Conservation (phyloP, 2,888 invertebrate genomes). For the Acanthacorydalis orientalis region DNA sequence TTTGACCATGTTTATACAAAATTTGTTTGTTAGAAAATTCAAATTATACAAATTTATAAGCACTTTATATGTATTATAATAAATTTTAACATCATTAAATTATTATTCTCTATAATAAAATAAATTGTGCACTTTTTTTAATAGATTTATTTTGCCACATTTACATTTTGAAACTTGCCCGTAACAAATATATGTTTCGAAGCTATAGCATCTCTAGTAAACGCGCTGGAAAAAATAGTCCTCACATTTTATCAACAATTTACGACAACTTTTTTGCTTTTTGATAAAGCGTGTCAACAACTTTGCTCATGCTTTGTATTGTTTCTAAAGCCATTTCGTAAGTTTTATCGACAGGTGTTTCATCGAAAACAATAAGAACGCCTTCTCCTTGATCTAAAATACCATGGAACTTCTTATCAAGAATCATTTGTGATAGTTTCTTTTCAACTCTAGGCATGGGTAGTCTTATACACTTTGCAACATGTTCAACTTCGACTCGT, state of each 20-base stretch:
- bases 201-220: no score
- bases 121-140: no score
- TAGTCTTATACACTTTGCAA: slow-evolving; percentile 79
- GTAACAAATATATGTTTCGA: no score
- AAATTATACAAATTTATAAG: no score
- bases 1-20: no score
- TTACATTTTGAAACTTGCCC: no score
- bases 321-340: slow-evolving; percentile 95
- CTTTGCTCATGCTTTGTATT: slow-evolving; percentile 98
- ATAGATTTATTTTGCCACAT: no score
- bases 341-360: slow-evolving; percentile 85
- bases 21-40: no score
- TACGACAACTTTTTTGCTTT: slow-evolving; percentile 97
- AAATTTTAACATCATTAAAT: no score
- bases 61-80: no score
- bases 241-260: neutral
- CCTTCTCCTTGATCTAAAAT: slow-evolving; percentile 98
- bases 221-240: no score
- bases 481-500: slow-evolving; percentile 84
- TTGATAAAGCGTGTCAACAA: slow-evolving; percentile 97
- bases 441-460: slow-evolving; percentile 89
- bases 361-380: slow-evolving; percentile 94
- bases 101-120: no score
- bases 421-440: slow-evolving; percentile 98
- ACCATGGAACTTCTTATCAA: slow-evolving; percentile 94